A percentile compares a stretch with the other conserved stretches of the same genome.
These are phyloP conservation scores for Sebastes iracundus DNA, from an alignment of 2,797 vertebrate species.

Conservation along the genomic window DNA sequence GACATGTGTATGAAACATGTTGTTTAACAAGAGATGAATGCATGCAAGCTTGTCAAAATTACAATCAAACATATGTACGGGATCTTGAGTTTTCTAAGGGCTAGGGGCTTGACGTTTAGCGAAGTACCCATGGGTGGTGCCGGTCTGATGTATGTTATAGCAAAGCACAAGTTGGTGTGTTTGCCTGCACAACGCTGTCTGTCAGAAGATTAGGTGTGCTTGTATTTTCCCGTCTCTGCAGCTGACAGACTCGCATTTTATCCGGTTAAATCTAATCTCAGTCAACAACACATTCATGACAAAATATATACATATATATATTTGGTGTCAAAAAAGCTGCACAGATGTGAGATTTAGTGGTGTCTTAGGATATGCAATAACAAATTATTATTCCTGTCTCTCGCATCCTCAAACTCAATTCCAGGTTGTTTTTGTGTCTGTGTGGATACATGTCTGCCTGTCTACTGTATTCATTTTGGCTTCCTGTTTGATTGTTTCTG, in stretches of 20 bases:
- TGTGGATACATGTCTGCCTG: background rate
- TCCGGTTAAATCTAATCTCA: conserved; percentile 6
- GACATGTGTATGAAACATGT: no score
- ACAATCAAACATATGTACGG: no score
- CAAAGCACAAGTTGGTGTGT: background rate
- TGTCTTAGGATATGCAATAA: conserved; percentile 9
- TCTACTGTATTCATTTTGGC: background rate
- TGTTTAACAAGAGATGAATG: no score
- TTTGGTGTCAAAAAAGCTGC: background rate
- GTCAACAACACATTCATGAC: conserved; percentile 3
- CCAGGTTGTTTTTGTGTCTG: background rate
- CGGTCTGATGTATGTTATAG: background rate
- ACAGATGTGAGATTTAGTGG: background rate
- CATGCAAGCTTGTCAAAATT: no score
- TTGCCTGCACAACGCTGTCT: background rate
- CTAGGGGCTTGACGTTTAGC: no score
- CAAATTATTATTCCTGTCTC: conserved; percentile 9
- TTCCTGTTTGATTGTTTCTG: background rate
- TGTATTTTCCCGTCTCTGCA: background rate
- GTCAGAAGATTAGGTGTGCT: conserved; percentile 6
- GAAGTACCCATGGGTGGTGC: no score
- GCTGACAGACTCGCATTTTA: background rate
- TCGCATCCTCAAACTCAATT: conserved; percentile 1
- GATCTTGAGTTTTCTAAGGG: no score
- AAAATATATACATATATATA: background rate